Conservation (phyloP, 1,140 invertebrate species). For the Lordiphosa mommai region DNA sequence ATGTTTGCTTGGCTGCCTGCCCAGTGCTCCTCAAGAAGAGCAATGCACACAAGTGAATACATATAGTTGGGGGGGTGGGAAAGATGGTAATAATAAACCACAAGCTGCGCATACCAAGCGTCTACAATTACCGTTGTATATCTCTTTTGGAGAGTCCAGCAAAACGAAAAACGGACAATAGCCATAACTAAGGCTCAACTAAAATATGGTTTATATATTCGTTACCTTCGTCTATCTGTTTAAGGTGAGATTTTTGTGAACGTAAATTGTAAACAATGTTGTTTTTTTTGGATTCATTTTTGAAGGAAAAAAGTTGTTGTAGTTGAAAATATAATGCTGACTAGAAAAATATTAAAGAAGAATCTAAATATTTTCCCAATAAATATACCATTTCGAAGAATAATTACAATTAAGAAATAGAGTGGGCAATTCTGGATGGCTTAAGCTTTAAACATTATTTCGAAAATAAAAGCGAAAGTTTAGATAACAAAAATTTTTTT, state of each 20-base stretch:
- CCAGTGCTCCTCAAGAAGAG: constrained; percentile 50
- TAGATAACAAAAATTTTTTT: too few relatives aligned
- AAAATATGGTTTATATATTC: constrained; percentile 23
- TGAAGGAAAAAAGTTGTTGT: too few relatives aligned
- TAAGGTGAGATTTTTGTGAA: too few relatives aligned
- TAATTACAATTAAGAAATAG: too few relatives aligned
- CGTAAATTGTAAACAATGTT: constrained; percentile 16
- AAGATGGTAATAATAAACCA: constrained; percentile 61
- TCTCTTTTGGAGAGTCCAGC: constrained; percentile 12
- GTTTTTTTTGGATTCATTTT: too few relatives aligned
- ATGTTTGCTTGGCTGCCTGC: constrained; percentile 66
- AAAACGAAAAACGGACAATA: constrained; percentile 6
- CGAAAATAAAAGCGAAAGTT: too few relatives aligned
- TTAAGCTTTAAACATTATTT: too few relatives aligned
- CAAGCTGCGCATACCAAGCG: constrained; percentile 64
- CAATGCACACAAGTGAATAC: constrained; percentile 46
- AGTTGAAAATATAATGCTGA: too few relatives aligned
- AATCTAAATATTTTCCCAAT: too few relatives aligned
- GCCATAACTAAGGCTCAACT: constrained; percentile 9
- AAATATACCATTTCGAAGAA: too few relatives aligned
- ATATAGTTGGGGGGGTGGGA: constrained; percentile 2
- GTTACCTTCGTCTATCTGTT: background rate
- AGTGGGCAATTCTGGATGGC: too few relatives aligned
- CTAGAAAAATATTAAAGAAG: too few relatives aligned
- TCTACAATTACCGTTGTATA: constrained; percentile 64